Evolutionary conservation across 2,888 invertebrate genomes (phyloP).

Genomic region (Pseudococcus longispinus): DNA sequence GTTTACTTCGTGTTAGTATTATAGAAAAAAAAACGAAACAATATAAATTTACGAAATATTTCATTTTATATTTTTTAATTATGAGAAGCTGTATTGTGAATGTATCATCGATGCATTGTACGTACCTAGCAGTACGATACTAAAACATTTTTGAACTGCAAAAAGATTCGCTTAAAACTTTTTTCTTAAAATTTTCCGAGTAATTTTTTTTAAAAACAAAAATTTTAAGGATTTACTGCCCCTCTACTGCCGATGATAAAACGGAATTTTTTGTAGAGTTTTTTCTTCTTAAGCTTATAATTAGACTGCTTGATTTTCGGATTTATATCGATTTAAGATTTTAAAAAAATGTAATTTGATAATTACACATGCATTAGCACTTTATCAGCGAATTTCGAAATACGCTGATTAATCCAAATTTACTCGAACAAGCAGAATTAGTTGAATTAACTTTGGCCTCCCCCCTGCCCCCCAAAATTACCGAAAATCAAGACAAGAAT

Average conservation of each 20-base stretch:
- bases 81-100: neutral
- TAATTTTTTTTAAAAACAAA: neutral
- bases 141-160: neutral
- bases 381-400: neutral
- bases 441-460: neutral
- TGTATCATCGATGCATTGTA: neutral
- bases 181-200: neutral
- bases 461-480: neutral
- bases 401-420: neutral
- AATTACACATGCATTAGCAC: neutral
- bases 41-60: neutral
- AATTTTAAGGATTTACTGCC: slow-evolving; percentile 10
- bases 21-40: neutral
- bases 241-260: slow-evolving; percentile 17
- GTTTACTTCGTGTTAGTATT: neutral
- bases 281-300: slow-evolving; percentile 11
- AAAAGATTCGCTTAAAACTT: neutral
- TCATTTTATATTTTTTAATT: neutral
- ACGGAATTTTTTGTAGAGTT: slow-evolving; percentile 33
- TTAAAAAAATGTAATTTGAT: neutral
- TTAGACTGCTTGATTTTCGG: slow-evolving; percentile 27
- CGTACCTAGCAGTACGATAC: neutral
- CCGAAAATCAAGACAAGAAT: neutral
- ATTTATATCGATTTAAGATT: neutral
- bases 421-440: neutral